phyloP scores from a whole-genome alignment of 2,888 invertebrate species.

The Chloroclystis v-ata region DNA sequence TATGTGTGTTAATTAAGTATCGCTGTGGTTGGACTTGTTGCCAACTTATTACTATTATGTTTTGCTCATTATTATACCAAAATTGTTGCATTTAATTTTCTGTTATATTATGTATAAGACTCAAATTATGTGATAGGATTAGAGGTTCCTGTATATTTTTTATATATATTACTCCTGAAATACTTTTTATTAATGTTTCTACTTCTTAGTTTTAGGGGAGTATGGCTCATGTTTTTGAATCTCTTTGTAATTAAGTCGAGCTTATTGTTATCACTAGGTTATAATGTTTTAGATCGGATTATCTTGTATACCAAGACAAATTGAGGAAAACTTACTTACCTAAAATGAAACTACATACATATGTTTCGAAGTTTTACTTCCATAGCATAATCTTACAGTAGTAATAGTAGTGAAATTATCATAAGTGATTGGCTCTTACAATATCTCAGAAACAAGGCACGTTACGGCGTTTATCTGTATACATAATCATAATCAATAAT shows the following conservation, averaged over 20 bases:
- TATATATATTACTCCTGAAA: slow-evolving; percentile 7
- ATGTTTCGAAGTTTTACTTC: slow-evolving; percentile 6
- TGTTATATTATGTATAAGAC: slow-evolving; percentile 7
- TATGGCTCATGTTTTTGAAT: slow-evolving; percentile 14
- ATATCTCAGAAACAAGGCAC: background rate
- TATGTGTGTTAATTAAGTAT: too few species aligned
- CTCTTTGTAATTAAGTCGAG: slow-evolving; percentile 14
- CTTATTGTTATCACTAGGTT: slow-evolving; percentile 17
- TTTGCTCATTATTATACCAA: too few species aligned
- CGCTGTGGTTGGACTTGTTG: too few species aligned
- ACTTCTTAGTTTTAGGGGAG: slow-evolving; percentile 6
- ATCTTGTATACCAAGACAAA: too few species aligned
- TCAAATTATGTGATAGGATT: slow-evolving; percentile 13
- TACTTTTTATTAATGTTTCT: slow-evolving; percentile 7
- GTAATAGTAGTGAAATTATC: too few species aligned
- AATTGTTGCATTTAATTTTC: background rate
- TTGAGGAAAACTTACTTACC: too few species aligned
- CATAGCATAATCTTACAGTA: slow-evolving; percentile 1
- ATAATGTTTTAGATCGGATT: background rate
- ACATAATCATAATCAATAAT: background rate
- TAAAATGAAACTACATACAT: slow-evolving; percentile 27
- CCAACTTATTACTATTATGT: too few species aligned
- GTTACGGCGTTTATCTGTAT: background rate
- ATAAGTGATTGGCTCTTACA: background rate
- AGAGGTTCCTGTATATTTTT: slow-evolving; percentile 13